A percentile compares a stretch with the other conserved stretches of the same genome.
Evolutionary conservation across 1,140 invertebrate genomes (phyloP).

Genomic region (Cepaea nemoralis): DNA sequence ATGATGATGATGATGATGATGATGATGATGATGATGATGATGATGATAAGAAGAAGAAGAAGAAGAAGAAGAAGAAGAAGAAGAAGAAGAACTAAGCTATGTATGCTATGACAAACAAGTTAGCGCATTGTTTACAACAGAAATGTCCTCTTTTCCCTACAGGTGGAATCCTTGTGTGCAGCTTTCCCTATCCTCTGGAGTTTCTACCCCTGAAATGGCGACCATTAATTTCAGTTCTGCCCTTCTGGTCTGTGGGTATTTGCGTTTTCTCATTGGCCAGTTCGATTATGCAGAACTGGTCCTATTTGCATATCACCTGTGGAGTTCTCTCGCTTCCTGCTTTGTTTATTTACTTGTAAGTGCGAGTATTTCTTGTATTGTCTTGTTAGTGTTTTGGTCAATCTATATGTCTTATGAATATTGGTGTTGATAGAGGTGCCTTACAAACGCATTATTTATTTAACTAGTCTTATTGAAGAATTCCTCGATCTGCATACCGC

Average conservation of each 20-base stretch:
- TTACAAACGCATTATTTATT: no score
- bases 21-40: neutral
- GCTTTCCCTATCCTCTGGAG: conserved; percentile 36
- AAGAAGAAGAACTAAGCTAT: no score
- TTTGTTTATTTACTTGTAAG: conserved; percentile 47
- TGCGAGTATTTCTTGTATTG: neutral
- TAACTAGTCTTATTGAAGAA: no score
- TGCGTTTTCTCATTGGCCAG: conserved; percentile 3
- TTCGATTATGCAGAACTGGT: conserved; percentile 37
- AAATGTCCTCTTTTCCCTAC: no score
- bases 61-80: no score
- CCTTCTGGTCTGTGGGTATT: conserved; percentile 33
- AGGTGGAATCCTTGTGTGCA: conserved; percentile 13
- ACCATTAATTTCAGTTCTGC: neutral
- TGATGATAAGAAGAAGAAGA: no score
- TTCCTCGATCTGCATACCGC: no score
- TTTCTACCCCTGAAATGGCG: conserved; percentile 38
- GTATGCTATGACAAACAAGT: no score
- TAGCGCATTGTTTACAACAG: no score
- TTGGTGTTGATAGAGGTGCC: no score
- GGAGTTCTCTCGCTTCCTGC: conserved; percentile 81
- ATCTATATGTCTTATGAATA: no score
- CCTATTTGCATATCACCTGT: conserved; percentile 79
- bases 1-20: neutral
- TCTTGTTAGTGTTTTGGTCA: conserved; percentile 1